A percentile compares a stretch with the other conserved stretches of the same genome.
Evolutionary conservation across 2,113 vertebrate genomes (phyloP).

Genomic region (Stegastes partitus): DNA sequence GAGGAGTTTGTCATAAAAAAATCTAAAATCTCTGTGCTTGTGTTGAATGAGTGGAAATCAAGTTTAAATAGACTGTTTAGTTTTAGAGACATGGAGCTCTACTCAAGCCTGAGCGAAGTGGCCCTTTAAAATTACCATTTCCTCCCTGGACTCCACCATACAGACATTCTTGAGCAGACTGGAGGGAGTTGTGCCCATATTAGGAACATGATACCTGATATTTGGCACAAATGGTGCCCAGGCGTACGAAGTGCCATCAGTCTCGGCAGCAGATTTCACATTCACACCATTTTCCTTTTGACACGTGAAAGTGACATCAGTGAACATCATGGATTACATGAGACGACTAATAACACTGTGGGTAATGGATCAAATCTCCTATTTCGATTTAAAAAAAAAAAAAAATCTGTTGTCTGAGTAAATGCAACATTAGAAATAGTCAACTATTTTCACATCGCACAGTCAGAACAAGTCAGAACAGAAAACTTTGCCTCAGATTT

Average conservation of each 20-base stretch:
- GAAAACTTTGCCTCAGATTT: neutral
- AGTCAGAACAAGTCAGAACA: neutral
- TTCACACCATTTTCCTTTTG: neutral
- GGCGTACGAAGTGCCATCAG: constrained; percentile 29
- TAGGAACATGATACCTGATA: constrained; percentile 77
- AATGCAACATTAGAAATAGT: neutral
- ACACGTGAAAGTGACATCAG: neutral
- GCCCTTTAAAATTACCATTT: constrained; percentile 59
- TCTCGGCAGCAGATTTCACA: constrained; percentile 15
- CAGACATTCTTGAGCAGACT: constrained; percentile 68
- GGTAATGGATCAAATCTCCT: too few relatives aligned
- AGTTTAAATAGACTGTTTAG: neutral
- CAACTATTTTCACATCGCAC: neutral
- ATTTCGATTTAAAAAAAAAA: too few relatives aligned
- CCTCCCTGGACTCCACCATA: constrained; percentile 41
- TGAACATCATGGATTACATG: too few relatives aligned
- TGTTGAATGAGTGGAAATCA: neutral
- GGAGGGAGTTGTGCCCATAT: constrained; percentile 75
- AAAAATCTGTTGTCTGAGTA: neutral
- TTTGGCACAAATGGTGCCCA: constrained; percentile 36
- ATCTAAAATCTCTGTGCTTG: rapidly evolving
- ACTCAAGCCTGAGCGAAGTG: constrained; percentile 13
- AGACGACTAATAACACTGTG: too few relatives aligned
- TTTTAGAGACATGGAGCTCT: neutral
- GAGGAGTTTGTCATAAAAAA: neutral